Base-by-base conservation (phyloP, 2,888 invertebrate species). In the Spodoptera exigua region DNA sequence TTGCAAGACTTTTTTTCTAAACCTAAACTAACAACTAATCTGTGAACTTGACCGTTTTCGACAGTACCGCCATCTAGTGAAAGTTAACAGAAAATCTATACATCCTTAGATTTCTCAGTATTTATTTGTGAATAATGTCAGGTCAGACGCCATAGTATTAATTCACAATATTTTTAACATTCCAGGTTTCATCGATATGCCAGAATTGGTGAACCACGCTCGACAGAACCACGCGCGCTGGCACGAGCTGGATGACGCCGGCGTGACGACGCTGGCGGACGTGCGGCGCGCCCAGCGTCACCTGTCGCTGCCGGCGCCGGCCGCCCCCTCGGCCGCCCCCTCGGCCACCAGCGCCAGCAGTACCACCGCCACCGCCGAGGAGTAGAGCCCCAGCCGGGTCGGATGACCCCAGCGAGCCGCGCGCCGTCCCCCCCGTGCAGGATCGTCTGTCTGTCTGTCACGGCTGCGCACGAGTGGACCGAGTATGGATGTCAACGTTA, bases 171-270 rank as follows among this genome's bases (percentile, higher is more conserved):
- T 18, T 9, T 18, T 37, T 36, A 52, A 52, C 34, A 63, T 55
- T 55, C 3, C 91, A 98, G 98, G 97, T 52, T 98, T 98, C 90
- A 97, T 98, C 84, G 98, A 98, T 88, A 97, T 98, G 96, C 98
- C 98, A 0, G 98, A 98, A 89, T 94, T 99, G 74, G 96, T 98
- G 70, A 95, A 95, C 12, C 96, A 97, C 89, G 97, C 99, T 92
- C 95, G 97, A 78, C 95, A 94, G 82, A 99, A 99, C 93, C 98
- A 98, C 91, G 95, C 96, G 57, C 97, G 97, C 87, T 99, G 99
- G 99, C 97, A 97, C 83, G 97, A 98, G 79, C 95, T 96, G 78
- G 96, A 97, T 83, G 97, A 97, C 67, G 96, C 96, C 71, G 97
- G 97, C 48, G 96, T 96, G 76, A 96, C 96, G 63, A 96, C 97